These are phyloP conservation scores for Ptilonorhynchus violaceus DNA, from an alignment of 2,113 vertebrate genomes.

Conservation along the genomic window DNA sequence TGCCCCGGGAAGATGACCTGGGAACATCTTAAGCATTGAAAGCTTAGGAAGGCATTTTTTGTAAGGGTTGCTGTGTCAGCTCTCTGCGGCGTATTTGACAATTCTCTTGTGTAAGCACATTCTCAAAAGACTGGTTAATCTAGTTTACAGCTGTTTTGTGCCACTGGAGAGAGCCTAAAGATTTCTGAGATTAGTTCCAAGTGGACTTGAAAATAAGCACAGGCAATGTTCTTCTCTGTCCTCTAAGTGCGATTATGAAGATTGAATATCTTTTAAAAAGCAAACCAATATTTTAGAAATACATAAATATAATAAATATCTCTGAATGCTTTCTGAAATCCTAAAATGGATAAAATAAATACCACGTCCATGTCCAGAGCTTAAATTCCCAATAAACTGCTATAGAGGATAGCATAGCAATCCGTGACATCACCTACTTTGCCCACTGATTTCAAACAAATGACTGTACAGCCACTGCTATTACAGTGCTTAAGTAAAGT, in stretches of 20 bases:
- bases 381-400: background rate
- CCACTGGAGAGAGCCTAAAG: background rate
- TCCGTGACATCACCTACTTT: background rate
- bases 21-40: background rate
- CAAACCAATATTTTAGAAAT: background rate
- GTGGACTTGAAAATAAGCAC: background rate
- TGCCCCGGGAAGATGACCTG: background rate
- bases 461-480: background rate
- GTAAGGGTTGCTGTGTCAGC: background rate
- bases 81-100: background rate
- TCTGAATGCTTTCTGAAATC: background rate
- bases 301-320: background rate
- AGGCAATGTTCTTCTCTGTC: background rate
- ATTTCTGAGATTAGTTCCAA: background rate
- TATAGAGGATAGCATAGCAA: background rate
- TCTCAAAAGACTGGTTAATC: constrained; percentile 12
- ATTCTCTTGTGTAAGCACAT: background rate
- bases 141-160: background rate
- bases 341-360: background rate
- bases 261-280: background rate
- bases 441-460: background rate
- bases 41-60: constrained; percentile 5
- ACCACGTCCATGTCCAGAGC: background rate
- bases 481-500: background rate
- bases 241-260: background rate